Percentiles rank a stretch among this genome's conserved stretches.
Conservation (phyloP, 2,888 invertebrate species). For the Scrobipalpa atriplicella region DNA sequence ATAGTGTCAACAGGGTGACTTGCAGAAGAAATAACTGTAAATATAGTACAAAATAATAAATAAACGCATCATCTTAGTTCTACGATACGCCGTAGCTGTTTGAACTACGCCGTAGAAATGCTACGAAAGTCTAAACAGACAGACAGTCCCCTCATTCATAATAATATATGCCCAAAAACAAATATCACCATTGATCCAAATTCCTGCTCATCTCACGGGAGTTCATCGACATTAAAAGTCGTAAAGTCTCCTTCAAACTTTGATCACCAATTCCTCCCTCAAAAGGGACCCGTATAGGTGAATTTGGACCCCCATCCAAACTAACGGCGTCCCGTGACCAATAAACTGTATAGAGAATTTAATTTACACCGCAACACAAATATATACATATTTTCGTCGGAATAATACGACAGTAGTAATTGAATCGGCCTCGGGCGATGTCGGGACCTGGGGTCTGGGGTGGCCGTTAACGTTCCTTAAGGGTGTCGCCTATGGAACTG, state of each 20-base stretch:
- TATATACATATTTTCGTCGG: conserved; percentile 80
- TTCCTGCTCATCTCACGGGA: background rate
- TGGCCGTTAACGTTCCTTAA: conserved; percentile 79
- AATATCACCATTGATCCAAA: conserved; percentile 3
- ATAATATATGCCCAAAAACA: background rate
- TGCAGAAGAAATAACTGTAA: background rate
- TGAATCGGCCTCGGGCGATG: conserved; percentile 79
- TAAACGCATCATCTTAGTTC: background rate
- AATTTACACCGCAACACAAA: conserved; percentile 78
- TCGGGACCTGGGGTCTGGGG: conserved; percentile 52
- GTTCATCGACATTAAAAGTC: conserved; percentile 6
- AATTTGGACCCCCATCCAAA: conserved; percentile 58
- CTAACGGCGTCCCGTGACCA: conserved; percentile 70
- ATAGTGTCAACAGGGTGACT: conserved; percentile 12
- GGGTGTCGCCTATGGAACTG: conserved; percentile 46
- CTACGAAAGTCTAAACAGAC: background rate
- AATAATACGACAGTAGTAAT: conserved; percentile 82
- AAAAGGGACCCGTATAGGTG: conserved; percentile 32
- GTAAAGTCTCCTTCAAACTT: conserved; percentile 8
- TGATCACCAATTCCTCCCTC: conserved; percentile 42
- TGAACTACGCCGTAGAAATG: background rate
- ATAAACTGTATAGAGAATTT: conserved; percentile 76
- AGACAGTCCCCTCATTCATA: background rate
- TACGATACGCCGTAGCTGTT: background rate
- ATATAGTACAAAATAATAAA: background rate